Evolutionary conservation across 2,797 vertebrate species (phyloP).

Genomic region (Hirundo rustica): DNA sequence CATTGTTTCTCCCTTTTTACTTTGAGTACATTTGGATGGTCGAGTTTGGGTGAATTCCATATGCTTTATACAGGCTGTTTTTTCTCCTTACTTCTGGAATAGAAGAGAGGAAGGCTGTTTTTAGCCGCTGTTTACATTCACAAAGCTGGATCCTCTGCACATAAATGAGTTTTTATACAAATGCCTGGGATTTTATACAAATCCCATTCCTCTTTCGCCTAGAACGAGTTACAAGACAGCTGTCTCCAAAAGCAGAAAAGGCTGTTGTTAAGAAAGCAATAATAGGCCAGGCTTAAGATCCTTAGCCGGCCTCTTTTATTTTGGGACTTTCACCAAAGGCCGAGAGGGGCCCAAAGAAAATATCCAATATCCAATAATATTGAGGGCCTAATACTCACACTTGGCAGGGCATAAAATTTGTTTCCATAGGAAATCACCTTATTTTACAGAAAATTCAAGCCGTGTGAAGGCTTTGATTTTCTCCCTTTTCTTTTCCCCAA

Average conservation of each 20-base stretch:
- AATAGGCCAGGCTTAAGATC: conserved; percentile 28
- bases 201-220: neutral
- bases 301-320: conserved; percentile 8
- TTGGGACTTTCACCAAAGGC: neutral
- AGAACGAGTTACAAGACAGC: conserved; percentile 3
- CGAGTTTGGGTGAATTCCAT: neutral
- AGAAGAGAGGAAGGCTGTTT: neutral
- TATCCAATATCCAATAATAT: conserved; percentile 20
- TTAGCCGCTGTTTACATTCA: conserved; percentile 12
- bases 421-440: conserved; percentile 33
- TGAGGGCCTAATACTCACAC: neutral
- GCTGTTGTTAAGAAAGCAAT: conserved; percentile 36
- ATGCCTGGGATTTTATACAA: conserved; percentile 19
- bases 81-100: neutral
- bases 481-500: neutral
- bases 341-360: conserved; percentile 31
- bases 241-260: conserved; percentile 26
- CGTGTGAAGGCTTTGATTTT: neutral
- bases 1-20: neutral
- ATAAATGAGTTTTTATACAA: conserved; percentile 26
- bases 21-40: neutral
- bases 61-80: neutral
- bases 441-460: conserved; percentile 6
- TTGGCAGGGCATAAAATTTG: conserved; percentile 19
- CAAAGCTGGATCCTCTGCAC: conserved; percentile 32